Base-by-base conservation (phyloP, 2,113 vertebrate species). In the Mionectes macconnelli region DNA sequence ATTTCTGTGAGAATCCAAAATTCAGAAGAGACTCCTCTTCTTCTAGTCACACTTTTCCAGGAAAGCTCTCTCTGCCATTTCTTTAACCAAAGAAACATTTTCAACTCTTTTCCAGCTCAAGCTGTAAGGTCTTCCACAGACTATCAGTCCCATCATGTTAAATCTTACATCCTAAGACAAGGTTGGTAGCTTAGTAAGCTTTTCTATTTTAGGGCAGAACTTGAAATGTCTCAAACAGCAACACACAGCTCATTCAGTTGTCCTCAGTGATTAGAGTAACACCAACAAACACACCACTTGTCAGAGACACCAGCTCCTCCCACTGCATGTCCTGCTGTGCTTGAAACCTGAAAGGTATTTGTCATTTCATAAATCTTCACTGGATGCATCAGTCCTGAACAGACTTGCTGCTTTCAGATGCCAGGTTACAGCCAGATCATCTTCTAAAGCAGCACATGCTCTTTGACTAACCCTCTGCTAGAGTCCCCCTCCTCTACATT, bases 251-350 rank as follows among this genome's bases (percentile, higher is more conserved):
- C 83, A 30, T 31, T 49, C 4, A 5, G 17, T 3, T 74, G 50
- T 33, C 64, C 60, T 68, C 27, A 40, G 20, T 8, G 23, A 75
- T 9, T 55, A 21, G 37, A 87, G 47, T 2, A 59, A 20, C 56
- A 30, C 12, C n/a, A 55, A 56, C 47, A 70, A 78, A 68, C 4
- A 21, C 59, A 10, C 1, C 42, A 56, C 62, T 4, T 33, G 25
- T 40, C 47, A 68, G 55, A 73, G 28, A 55, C 35, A n/a, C 25
- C 33, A 31, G 4, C 33, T 45, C 31, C 39, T 78, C 53, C 62
- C 39, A 25, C 79, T 7, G 18, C 0, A 0, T 9, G 47, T 40
- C 64, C 45, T 35, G 40, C 33, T 63, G n/a, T 9, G 45, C 16
- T 47, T 21, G 24, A 74, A 83, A 19, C 1, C 2, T 40, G 33